Evolutionary conservation across 2,113 vertebrate species (phyloP).

Genomic region (Spizaetus ornatus): DNA sequence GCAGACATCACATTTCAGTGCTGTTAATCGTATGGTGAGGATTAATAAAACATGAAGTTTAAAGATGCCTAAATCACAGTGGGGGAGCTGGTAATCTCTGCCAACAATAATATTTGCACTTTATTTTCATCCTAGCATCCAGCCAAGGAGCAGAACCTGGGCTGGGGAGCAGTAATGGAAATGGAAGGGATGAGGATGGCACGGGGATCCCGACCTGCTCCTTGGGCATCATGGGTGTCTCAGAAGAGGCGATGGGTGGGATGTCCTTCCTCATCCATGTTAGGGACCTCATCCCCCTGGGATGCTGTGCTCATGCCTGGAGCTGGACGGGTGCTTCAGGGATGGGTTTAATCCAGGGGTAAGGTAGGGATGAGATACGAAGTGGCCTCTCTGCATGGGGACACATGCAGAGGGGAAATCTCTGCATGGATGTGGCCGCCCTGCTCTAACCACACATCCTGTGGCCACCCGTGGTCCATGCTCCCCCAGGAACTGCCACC

Average conservation of each 20-base stretch:
- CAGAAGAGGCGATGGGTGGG: neutral
- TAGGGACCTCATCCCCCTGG: neutral
- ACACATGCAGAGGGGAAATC: rapidly evolving
- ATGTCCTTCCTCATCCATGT: rapidly evolving
- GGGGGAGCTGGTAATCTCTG: neutral
- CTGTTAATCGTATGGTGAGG: neutral
- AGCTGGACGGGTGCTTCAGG: neutral
- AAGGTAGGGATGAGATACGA: neutral
- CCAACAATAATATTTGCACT: slow-evolving; percentile 47
- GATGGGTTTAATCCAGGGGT: neutral
- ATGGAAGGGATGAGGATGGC: neutral
- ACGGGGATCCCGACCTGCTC: rapidly evolving
- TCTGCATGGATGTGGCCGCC: rapidly evolving
- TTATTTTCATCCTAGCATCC: neutral
- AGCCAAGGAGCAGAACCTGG: neutral
- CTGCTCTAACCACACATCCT: neutral
- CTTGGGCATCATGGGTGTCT: neutral
- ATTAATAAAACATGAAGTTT: slow-evolving; percentile 49
- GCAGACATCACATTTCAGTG: neutral
- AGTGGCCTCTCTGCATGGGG: neutral
- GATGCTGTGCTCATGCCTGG: neutral
- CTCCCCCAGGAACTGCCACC: neutral
- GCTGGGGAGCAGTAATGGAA: neutral
- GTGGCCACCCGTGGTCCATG: rapidly evolving
- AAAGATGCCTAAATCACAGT: slow-evolving; percentile 18